Percentiles rank a stretch among this genome's conserved stretches.
phyloP scores from a whole-genome alignment of 2,888 invertebrate genomes.

The Cephalotes varians region DNA sequence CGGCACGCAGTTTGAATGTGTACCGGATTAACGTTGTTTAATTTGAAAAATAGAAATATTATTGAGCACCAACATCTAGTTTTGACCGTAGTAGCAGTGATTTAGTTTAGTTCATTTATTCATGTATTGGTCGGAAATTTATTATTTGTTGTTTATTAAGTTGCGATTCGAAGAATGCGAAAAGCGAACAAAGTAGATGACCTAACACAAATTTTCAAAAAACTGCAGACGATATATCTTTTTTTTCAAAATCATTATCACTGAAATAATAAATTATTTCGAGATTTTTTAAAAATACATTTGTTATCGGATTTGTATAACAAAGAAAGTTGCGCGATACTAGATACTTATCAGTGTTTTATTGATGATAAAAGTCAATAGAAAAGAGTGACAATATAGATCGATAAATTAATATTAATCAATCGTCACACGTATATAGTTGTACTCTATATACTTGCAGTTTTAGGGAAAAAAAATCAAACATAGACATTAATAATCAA shows the following conservation, averaged over 20 bases:
- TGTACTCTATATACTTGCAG: constrained; percentile 62
- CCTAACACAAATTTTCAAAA: background rate
- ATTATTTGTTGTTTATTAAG: too few relatives aligned
- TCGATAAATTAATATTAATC: background rate
- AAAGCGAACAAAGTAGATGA: background rate
- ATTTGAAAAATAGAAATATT: too few relatives aligned
- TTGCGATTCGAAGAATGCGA: background rate
- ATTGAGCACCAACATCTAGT: too few relatives aligned
- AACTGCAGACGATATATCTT: background rate
- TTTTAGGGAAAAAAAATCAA: constrained; percentile 71
- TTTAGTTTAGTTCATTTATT: too few relatives aligned
- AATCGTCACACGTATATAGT: too few relatives aligned
- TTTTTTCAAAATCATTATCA: background rate
- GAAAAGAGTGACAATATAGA: background rate
- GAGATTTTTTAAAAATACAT: too few relatives aligned
- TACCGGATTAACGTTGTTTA: too few relatives aligned
- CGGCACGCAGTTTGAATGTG: too few relatives aligned
- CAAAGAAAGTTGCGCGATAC: background rate
- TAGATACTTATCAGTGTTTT: background rate
- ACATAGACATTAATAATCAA: constrained; percentile 85
- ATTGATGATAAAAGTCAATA: background rate
- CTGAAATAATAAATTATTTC: background rate
- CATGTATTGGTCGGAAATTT: too few relatives aligned
- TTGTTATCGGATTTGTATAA: background rate
- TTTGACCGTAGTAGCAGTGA: too few relatives aligned